Evolutionary conservation across 1,140 invertebrate genomes (phyloP).

Genomic region (Aleiodes sp.): DNA sequence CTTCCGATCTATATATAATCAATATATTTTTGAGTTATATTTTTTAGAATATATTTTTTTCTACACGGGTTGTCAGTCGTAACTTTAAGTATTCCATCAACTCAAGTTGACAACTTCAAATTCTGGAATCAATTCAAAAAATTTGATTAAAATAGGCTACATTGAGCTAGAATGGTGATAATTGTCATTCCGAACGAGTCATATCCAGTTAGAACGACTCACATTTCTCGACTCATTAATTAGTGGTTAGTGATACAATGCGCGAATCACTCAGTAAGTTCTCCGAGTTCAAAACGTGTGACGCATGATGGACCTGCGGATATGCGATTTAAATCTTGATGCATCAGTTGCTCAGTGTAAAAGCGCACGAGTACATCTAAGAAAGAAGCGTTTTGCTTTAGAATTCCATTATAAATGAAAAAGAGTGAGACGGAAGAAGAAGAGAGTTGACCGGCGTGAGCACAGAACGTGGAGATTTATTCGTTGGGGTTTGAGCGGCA

Average conservation of each 20-base stretch:
- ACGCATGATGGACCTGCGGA: conserved; percentile 30
- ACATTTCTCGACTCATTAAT: neutral
- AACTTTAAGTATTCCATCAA: no score
- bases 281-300: neutral
- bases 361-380: neutral
- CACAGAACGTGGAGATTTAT: conserved; percentile 56
- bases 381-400: neutral
- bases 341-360: conserved; percentile 40
- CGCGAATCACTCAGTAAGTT: neutral
- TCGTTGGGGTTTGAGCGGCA: conserved; percentile 49
- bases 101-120: no score
- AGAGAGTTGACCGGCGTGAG: conserved; percentile 36
- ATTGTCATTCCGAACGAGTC: no score
- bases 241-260: neutral
- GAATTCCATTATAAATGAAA: conserved; percentile 19
- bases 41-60: neutral
- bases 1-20: no score
- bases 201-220: neutral
- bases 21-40: no score
- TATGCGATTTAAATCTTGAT: conserved; percentile 52
- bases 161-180: neutral
- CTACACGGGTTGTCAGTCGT: no score
- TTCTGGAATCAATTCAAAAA: neutral
- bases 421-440: conserved; percentile 24
- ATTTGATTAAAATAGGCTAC: neutral